Conservation (phyloP, 2,888 invertebrate species). For the Diarsia brunnea region DNA sequence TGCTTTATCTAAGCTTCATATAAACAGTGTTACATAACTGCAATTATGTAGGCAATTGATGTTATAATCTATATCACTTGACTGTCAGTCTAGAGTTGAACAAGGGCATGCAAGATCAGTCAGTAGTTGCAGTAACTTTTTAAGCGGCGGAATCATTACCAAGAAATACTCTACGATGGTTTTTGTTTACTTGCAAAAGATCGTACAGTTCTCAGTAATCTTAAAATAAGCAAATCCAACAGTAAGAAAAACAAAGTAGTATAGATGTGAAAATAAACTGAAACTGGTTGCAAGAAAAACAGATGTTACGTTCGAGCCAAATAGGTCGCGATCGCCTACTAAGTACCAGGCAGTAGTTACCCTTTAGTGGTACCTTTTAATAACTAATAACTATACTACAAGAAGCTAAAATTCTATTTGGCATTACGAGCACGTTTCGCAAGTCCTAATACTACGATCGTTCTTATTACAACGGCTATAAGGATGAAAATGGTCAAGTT, state of each 20-base stretch:
- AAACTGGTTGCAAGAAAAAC: constrained; percentile 33
- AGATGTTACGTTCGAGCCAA: constrained; percentile 44
- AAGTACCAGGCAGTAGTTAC: constrained; percentile 6
- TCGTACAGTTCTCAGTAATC: constrained; percentile 40
- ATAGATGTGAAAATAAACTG: constrained; percentile 31
- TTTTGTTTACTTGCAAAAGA: constrained; percentile 29
- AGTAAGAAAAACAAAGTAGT: constrained; percentile 39
- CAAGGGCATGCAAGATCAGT: constrained; percentile 41
- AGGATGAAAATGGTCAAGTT: constrained; percentile 38
- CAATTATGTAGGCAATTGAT: constrained; percentile 51
- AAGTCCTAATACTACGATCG: constrained; percentile 9
- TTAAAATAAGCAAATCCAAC: constrained; percentile 38
- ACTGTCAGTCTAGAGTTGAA: constrained; percentile 47
- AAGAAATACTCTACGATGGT: constrained; percentile 2
- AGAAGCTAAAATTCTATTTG: constrained; percentile 62
- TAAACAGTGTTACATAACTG: constrained; percentile 62
- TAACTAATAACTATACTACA: constrained; percentile 58
- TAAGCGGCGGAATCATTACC: not conserved
- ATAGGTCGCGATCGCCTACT: constrained; percentile 43
- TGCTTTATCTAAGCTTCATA: constrained; percentile 53
- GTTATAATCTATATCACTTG: constrained; percentile 49
- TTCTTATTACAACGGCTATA: constrained; percentile 45
- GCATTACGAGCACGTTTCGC: constrained; percentile 65
- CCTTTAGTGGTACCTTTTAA: constrained; percentile 52
- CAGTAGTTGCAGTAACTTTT: not conserved